phyloP scores from a whole-genome alignment of 2,797 vertebrate species.

The Sphenopsis melanotis region DNA sequence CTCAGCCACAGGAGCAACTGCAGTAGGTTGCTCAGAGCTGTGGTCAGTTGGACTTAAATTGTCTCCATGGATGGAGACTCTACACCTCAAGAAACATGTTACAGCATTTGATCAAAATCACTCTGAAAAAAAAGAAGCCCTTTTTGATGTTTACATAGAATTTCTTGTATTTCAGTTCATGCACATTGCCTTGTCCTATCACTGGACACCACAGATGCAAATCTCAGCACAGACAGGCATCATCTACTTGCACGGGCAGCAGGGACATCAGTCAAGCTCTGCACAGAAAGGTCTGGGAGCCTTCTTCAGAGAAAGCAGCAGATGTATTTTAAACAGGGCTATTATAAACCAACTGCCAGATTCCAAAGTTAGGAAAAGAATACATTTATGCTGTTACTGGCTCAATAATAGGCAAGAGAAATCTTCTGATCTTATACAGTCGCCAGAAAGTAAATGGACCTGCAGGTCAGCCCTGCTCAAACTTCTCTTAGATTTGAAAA shows the following conservation, averaged over 20 bases:
- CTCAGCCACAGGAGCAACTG: not conserved
- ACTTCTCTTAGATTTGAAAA: not conserved
- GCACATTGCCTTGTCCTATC: not conserved
- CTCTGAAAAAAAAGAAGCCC: not conserved
- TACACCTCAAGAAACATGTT: not conserved
- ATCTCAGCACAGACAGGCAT: not conserved
- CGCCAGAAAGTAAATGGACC: not conserved
- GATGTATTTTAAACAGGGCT: not conserved
- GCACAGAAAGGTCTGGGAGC: not conserved
- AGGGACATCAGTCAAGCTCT: not conserved
- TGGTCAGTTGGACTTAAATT: not conserved
- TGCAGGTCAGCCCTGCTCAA: not conserved
- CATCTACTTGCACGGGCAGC: rapidly evolving
- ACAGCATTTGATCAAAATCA: not conserved
- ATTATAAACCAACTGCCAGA: not conserved
- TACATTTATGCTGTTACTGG: not conserved
- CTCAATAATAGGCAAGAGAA: not conserved
- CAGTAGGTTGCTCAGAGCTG: not conserved
- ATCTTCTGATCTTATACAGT: not conserved
- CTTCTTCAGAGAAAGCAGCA: not conserved
- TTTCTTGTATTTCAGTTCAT: not conserved
- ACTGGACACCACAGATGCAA: rapidly evolving
- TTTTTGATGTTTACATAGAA: not conserved
- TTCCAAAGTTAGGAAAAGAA: not conserved
- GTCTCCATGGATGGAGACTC: not conserved